Conservation (phyloP, 2,888 invertebrate species). For the Torymus texanus region DNA sequence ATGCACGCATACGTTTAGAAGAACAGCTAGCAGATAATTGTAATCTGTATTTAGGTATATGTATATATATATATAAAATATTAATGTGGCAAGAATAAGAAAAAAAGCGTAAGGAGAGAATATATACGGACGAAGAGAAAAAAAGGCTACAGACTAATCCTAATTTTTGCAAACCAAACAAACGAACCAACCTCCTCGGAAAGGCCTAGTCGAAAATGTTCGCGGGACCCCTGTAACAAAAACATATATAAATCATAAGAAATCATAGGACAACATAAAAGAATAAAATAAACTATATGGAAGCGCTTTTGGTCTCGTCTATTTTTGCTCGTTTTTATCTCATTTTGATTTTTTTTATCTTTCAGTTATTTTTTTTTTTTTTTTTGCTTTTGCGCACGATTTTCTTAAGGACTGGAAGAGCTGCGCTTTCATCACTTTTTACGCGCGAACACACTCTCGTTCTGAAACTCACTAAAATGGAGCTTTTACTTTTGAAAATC, state of each 20-base stretch:
- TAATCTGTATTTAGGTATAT: constrained; percentile 47
- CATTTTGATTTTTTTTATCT: background rate
- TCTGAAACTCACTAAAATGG: constrained; percentile 28
- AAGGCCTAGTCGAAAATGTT: constrained; percentile 74
- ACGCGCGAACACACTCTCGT: background rate
- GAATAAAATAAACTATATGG: constrained; percentile 54
- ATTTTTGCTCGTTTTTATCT: constrained; percentile 12
- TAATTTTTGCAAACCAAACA: constrained; percentile 72
- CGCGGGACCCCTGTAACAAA: constrained; percentile 75
- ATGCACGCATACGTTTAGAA: constrained; percentile 48
- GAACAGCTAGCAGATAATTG: constrained; percentile 48
- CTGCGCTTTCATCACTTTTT: constrained; percentile 16
- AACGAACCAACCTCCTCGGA: constrained; percentile 75
- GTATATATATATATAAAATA: constrained; percentile 55
- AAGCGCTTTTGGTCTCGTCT: constrained; percentile 38
- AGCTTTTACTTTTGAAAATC: constrained; percentile 4
- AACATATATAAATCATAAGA: constrained; percentile 74
- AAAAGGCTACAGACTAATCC: constrained; percentile 71
- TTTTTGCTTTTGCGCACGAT: constrained; percentile 13
- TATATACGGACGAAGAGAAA: constrained; percentile 63
- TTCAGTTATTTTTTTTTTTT: background rate
- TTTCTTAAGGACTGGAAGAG: constrained; percentile 35
- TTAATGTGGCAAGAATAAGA: constrained; percentile 54
- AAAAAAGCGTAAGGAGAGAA: constrained; percentile 55
- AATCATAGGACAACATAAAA: constrained; percentile 70